These are phyloP conservation scores for Cephonodes hylas DNA, from an alignment of 2,888 invertebrate species.

Conservation along the genomic window DNA sequence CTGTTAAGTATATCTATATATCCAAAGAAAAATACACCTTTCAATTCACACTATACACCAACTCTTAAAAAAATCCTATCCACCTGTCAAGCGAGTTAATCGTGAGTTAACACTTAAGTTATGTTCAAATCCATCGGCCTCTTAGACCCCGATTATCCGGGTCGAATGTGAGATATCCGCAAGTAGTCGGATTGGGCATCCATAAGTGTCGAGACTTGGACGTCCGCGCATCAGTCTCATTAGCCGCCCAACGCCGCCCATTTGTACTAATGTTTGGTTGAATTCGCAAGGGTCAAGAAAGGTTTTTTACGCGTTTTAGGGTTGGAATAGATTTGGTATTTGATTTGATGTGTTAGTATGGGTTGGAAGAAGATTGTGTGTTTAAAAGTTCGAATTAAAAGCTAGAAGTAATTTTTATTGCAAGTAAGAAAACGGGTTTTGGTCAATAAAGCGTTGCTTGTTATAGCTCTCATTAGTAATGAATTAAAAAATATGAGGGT, in stretches of 20 bases:
- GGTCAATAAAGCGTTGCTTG: too few relatives aligned
- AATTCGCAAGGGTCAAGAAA: slow-evolving; percentile 32
- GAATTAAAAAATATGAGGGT: too few relatives aligned
- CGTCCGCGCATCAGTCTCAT: slow-evolving; percentile 64
- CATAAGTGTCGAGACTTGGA: slow-evolving; percentile 53
- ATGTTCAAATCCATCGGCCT: slow-evolving; percentile 35
- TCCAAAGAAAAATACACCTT: too few relatives aligned
- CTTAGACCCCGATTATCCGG: slow-evolving; percentile 33
- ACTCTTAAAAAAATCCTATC: background rate
- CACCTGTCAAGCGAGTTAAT: background rate
- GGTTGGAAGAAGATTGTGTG: background rate
- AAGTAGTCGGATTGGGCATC: slow-evolving; percentile 31
- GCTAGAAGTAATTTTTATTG: too few relatives aligned
- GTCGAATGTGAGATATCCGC: slow-evolving; percentile 49
- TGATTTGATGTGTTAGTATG: background rate
- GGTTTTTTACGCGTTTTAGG: slow-evolving; percentile 19
- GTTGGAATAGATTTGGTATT: too few relatives aligned
- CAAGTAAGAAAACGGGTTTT: too few relatives aligned
- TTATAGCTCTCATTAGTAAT: too few relatives aligned
- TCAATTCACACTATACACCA: too few relatives aligned
- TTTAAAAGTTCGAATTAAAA: too few relatives aligned
- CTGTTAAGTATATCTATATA: too few relatives aligned
- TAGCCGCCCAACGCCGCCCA: slow-evolving; percentile 51
- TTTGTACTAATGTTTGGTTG: slow-evolving; percentile 62
- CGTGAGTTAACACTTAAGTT: background rate